Base-by-base conservation (phyloP, 2,797 vertebrate genomes). In the Cyprinella venusta region DNA sequence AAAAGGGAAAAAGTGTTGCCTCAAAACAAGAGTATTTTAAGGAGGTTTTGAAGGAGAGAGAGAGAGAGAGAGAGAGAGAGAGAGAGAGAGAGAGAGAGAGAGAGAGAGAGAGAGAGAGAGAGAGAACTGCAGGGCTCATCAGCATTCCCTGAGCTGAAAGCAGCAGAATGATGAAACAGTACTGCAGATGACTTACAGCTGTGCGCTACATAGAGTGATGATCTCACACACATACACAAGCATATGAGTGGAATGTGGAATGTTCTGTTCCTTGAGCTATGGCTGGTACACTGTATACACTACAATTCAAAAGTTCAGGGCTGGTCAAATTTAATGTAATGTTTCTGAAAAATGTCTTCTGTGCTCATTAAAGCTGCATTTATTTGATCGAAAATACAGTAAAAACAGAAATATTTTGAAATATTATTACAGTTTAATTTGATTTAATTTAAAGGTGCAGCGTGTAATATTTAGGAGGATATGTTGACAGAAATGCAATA, bases 121-220 rank as follows among this genome's bases (percentile, higher is more conserved):
- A 7, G 40, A 40, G 33, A 82, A 77, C 30, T 38, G 26, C 70
- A 61, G 65, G 64, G 54, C 61, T 83, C 80, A 76, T 85, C 80
- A 68, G 83, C 65, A 86, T 86, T 86, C 83, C 85, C 65, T 54
- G 30, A 77, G 80, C 26, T 75, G 48, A 70, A 83, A 84, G 79
- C 80, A 80, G 82, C 70, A 85, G 65, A 70, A 80, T 78, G 77
- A 83, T 19, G 74, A 67, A 71, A 83, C 65, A 40, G 16, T 56
- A 48, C 65, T 68, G 71, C 71, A 84, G 80, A 88, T 78, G 38
- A 86, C 75, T 86, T 82, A 40, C 84, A 86, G 82, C 82, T 86
- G 85, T 76, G 75, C 33, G 56, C 45, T 56, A 18, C 65, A 68
- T 50, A 38, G 36, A 59, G 64, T 59, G 54, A 68, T 33, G 21